These are phyloP conservation scores for Oxyura jamaicensis DNA, from an alignment of 2,113 vertebrate genomes.

Conservation along the genomic window DNA sequence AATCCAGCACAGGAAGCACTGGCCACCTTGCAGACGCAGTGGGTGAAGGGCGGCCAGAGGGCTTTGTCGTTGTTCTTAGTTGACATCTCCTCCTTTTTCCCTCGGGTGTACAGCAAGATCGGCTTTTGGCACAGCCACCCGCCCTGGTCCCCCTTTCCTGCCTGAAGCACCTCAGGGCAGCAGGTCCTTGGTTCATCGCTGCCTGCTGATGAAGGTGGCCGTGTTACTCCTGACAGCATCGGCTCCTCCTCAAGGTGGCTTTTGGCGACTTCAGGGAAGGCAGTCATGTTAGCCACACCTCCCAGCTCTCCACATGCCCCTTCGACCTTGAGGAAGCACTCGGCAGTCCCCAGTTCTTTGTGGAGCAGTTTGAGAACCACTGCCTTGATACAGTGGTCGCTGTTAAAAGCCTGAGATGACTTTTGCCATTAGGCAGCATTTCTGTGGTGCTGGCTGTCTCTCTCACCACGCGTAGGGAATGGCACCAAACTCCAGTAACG, in stretches of 20 bases:
- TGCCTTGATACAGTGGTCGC: slow-evolving; percentile 44
- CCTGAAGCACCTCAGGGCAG: slow-evolving; percentile 48
- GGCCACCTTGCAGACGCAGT: background rate
- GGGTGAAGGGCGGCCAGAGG: background rate
- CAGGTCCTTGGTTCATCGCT: slow-evolving; percentile 32
- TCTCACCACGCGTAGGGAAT: background rate
- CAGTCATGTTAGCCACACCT: background rate
- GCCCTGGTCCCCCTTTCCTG: slow-evolving; percentile 33
- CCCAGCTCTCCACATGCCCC: background rate
- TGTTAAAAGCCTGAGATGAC: background rate
- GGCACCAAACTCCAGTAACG: background rate
- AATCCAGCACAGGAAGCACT: background rate
- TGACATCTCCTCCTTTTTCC: slow-evolving; percentile 13
- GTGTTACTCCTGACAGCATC: background rate
- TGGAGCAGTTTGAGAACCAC: slow-evolving; percentile 65
- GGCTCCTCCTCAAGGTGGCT: slow-evolving; percentile 42
- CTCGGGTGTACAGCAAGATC: slow-evolving; percentile 13
- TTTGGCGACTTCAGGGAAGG: slow-evolving; percentile 47
- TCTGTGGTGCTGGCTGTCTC: background rate
- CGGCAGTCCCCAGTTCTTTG: background rate
- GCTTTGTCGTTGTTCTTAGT: background rate
- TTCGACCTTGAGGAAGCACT: slow-evolving; percentile 4
- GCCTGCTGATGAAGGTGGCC: slow-evolving; percentile 32
- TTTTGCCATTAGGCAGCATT: background rate
- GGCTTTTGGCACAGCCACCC: slow-evolving; percentile 20